Conservation (phyloP, 1,140 invertebrate species). For the Cyclargus thomasi region DNA sequence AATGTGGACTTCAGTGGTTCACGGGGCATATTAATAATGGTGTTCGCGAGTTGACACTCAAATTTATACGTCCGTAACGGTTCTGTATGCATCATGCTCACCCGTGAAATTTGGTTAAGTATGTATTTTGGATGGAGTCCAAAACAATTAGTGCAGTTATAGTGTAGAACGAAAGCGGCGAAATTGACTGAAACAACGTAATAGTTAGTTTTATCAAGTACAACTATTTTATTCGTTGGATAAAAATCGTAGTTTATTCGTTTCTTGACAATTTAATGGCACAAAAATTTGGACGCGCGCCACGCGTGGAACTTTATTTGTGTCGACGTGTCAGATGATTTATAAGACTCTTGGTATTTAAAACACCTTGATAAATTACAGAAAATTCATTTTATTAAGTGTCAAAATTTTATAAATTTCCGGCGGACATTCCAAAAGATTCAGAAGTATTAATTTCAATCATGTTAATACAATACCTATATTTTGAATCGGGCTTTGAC, state of each 20-base stretch:
- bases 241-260: not conserved
- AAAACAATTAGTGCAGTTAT: constrained; percentile 65
- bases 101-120: constrained; percentile 65
- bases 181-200: constrained; percentile 27
- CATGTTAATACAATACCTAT: too few species aligned
- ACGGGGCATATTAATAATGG: not conserved
- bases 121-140: constrained; percentile 64
- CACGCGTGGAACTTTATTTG: constrained; percentile 1
- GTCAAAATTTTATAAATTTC: too few species aligned
- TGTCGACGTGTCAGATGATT: not conserved
- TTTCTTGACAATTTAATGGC: not conserved
- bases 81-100: constrained; percentile 49
- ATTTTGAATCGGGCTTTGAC: too few species aligned
- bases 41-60: constrained; percentile 21
- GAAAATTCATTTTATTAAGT: not conserved
- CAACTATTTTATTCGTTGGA: not conserved
- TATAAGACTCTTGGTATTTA: not conserved
- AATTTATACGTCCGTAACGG: constrained; percentile 40
- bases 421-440: too few species aligned
- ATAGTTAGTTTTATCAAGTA: constrained; percentile 14
- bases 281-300: not conserved
- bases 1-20: too few species aligned
- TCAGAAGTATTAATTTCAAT: too few species aligned
- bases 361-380: not conserved
- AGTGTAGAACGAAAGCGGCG: constrained; percentile 29